These are phyloP conservation scores for Zaprionus tsacasi DNA, from an alignment of 1,140 invertebrate genomes.

Conservation along the genomic window DNA sequence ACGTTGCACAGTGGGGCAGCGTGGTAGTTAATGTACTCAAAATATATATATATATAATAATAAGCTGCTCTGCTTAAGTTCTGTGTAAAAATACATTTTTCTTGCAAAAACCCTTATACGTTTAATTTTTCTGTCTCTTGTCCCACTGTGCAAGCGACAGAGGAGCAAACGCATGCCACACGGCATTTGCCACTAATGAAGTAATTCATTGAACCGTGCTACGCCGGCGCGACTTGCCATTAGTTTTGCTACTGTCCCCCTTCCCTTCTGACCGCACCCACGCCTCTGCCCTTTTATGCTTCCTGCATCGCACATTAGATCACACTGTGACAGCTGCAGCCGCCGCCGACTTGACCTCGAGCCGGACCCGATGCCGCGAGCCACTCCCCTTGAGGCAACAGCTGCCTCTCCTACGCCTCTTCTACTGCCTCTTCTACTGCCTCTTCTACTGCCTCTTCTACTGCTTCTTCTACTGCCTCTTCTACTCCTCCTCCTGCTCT, in stretches of 20 bases:
- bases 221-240: slow-evolving; percentile 66
- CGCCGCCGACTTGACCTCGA: no score
- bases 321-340: slow-evolving; percentile 42
- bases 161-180: slow-evolving; percentile 66
- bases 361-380: no score
- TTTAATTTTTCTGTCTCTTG: no score
- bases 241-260: slow-evolving; percentile 59
- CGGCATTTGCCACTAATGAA: slow-evolving; percentile 77
- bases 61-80: no score
- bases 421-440: neutral
- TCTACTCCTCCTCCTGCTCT: slow-evolving; percentile 4
- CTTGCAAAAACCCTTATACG: no score
- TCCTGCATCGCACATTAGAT: slow-evolving; percentile 75
- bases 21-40: neutral
- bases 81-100: no score
- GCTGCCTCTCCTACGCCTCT: no score
- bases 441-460: neutral
- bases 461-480: slow-evolving; percentile 4
- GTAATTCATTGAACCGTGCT: slow-evolving; percentile 83
- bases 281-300: slow-evolving; percentile 28
- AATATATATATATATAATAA: neutral
- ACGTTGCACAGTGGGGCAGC: slow-evolving; percentile 19
- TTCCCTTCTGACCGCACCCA: slow-evolving; percentile 13
- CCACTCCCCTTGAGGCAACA: no score
- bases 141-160: slow-evolving; percentile 13